Base-by-base conservation (phyloP, 2,888 invertebrate genomes). In the Epistrophe grossulariae region DNA sequence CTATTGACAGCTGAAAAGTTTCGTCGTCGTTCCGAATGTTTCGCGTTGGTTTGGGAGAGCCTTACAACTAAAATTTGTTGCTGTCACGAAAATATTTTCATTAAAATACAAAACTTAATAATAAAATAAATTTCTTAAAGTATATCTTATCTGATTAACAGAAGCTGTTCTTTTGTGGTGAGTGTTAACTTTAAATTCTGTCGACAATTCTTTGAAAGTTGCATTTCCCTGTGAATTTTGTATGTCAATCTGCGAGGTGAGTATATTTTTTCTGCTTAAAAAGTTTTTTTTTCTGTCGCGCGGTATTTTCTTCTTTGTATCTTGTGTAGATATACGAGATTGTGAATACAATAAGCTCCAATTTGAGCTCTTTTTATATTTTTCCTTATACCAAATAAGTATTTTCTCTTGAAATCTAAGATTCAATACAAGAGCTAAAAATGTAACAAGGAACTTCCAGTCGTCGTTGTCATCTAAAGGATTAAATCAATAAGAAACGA, bases 401-500 rank as follows among this genome's bases (percentile, higher is more conserved):
- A n/a, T 50, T 52, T 15, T 40, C 17, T 19, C 13, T 13, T 13
- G 59, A 60, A 60, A 60, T 24, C 19, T 40, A 3, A 40, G 38
- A 60, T 38, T 38, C 17, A 35, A 38, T 2, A 6, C n/a, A 11
- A 17, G 3, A 11, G 9, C 0, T 19, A 38, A 59, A 10, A 35
- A 17, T 31, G 10, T 17, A 38, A 38, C 19, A 60, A 60, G 60
- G 15, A 40, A 1, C 40, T 40, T 40, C 13, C 38, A 59, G 24
- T 24, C 24, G 24, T 24, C 24, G 59, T 0, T 5, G 35, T 59
- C 35, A 4, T 38, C 17, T n/a, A 19, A n/a, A 19, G 15, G 0
- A 60, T 40, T 60, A 2, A 40, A 60, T 40, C 60, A 43, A 62
- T 62, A 60, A 19, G 43, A 62, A 62, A 24, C 15, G 8, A 43